phyloP scores from a whole-genome alignment of 2,888 invertebrate species.

The Podabrus alpinus region DNA sequence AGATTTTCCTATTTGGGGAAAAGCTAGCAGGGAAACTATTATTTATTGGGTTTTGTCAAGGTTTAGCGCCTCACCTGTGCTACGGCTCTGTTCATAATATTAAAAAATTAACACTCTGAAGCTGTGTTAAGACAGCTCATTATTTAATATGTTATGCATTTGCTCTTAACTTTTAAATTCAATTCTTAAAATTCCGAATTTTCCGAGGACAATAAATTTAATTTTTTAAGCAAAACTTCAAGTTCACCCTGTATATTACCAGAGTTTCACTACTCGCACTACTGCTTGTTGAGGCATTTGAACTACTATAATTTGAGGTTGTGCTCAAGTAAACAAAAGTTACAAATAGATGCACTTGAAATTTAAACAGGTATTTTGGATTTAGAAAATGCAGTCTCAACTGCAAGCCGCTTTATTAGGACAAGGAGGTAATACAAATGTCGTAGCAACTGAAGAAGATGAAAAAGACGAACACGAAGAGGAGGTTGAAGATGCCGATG shows the following conservation, averaged over 20 bases:
- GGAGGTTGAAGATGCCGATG: constrained; percentile 60
- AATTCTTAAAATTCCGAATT: too few relatives aligned
- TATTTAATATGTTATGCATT: too few relatives aligned
- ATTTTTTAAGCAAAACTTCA: neutral
- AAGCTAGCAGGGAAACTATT: too few relatives aligned
- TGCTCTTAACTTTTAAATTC: too few relatives aligned
- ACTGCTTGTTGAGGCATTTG: neutral
- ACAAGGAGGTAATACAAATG: constrained; percentile 49
- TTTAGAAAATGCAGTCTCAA: constrained; percentile 54
- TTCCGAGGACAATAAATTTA: too few relatives aligned
- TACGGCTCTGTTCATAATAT: too few relatives aligned
- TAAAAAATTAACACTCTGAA: too few relatives aligned
- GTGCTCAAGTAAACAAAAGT: neutral
- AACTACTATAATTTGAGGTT: neutral
- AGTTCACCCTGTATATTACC: neutral
- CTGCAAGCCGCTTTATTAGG: constrained; percentile 56
- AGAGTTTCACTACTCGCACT: neutral
- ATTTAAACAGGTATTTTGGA: neutral
- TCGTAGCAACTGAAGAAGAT: constrained; percentile 54
- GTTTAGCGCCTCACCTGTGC: too few relatives aligned
- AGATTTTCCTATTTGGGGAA: too few relatives aligned
- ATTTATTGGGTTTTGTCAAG: too few relatives aligned
- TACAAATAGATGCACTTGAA: neutral
- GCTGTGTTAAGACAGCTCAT: too few relatives aligned
- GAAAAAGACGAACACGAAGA: constrained; percentile 61